Conservation (phyloP, 2,113 vertebrate genomes). For the Gallinago jamesoni region DNA sequence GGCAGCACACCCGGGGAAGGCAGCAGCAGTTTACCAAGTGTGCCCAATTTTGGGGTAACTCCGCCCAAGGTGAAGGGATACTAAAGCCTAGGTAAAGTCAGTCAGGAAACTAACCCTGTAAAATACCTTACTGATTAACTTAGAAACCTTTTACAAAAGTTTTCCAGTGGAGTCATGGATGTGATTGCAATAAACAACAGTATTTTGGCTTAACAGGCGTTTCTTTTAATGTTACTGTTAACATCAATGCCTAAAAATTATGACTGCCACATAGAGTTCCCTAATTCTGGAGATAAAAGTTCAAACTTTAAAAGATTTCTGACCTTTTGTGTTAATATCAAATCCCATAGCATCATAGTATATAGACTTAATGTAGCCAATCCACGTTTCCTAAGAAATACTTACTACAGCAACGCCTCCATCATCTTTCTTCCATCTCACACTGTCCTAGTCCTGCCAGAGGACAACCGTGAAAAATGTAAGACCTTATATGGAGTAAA, state of each 20-base stretch:
- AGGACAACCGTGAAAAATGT: not conserved
- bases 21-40: not conserved
- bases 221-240: not conserved
- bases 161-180: not conserved
- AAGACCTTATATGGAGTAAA: not conserved
- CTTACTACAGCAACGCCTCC: not conserved
- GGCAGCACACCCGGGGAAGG: fast-evolving
- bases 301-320: not conserved
- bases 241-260: not conserved
- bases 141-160: not conserved
- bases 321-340: not conserved
- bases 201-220: not conserved
- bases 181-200: not conserved
- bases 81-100: not conserved
- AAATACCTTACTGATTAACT: not conserved
- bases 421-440: not conserved
- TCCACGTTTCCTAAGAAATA: not conserved
- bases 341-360: not conserved
- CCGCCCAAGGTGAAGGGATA: not conserved
- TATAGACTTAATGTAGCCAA: not conserved
- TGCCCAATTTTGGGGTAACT: not conserved
- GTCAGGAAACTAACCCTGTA: not conserved
- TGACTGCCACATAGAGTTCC: not conserved
- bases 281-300: not conserved
- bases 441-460: not conserved